Percentiles rank a stretch among this genome's conserved stretches.
phyloP scores from a whole-genome alignment of 2,113 vertebrate genomes.

The Ivindomyrus marchei region DNA sequence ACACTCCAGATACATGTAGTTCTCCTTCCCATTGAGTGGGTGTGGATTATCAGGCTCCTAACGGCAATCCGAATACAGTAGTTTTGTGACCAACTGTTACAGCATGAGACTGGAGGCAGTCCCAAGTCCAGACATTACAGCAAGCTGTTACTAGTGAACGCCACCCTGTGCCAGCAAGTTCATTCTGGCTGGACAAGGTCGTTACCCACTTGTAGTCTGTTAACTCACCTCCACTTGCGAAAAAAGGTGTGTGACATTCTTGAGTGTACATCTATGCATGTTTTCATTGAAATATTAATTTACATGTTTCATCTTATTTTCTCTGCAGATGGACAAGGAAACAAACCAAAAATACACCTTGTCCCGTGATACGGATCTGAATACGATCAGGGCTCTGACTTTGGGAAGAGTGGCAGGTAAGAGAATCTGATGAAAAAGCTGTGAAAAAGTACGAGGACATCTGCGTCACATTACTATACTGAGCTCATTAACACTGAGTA shows the following conservation, averaged over 20 bases:
- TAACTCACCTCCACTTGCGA: not conserved
- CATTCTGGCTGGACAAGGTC: not conserved
- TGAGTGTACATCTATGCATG: not conserved
- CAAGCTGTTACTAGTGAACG: not conserved
- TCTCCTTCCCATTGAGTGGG: not conserved
- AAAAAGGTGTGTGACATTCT: not conserved
- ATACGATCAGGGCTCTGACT: slow-evolving; percentile 75
- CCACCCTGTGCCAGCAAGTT: not conserved
- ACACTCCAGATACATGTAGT: not conserved
- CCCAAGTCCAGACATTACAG: not conserved
- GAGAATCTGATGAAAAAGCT: slow-evolving; percentile 24
- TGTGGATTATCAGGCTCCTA: not conserved
- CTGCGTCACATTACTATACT: not conserved
- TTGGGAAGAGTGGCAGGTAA: slow-evolving; percentile 88
- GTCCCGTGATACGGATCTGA: slow-evolving; percentile 77
- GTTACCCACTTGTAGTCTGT: not conserved
- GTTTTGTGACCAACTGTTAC: not conserved
- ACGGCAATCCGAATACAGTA: not conserved
- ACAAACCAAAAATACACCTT: slow-evolving; percentile 78
- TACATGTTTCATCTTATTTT: slow-evolving; percentile 50
- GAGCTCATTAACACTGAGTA: not conserved
- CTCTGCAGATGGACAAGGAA: slow-evolving; percentile 81
- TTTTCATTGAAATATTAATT: not conserved
- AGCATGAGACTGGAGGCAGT: not conserved
- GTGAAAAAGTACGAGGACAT: not conserved